These are phyloP conservation scores for Otocyon megalotis DNA, from an alignment of 2,113 vertebrate genomes.

Conservation along the genomic window DNA sequence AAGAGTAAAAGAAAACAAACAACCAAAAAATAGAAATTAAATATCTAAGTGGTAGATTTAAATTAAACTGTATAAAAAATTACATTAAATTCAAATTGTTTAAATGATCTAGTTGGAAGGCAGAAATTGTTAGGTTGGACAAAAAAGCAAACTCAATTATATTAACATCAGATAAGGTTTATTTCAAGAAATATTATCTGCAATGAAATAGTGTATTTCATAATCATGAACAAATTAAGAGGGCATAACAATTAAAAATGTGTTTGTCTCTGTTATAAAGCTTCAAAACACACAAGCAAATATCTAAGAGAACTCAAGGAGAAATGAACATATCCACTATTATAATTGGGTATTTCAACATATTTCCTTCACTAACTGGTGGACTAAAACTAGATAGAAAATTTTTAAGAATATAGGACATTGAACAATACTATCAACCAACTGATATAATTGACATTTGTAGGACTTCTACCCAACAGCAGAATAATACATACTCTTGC, in stretches of 20 bases:
- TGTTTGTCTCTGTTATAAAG: background rate
- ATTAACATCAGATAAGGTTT: background rate
- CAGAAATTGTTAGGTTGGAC: background rate
- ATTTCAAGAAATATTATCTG: background rate
- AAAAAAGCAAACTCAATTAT: background rate
- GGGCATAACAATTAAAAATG: background rate
- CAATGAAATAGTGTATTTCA: background rate
- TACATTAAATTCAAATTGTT: background rate
- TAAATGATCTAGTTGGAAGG: background rate
- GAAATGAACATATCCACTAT: background rate
- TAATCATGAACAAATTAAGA: background rate
- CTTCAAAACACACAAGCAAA: background rate
- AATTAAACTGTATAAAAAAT: background rate
- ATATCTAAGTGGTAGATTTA: background rate
- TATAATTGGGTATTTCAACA: background rate
- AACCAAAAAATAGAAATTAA: background rate
- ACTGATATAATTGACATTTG: background rate
- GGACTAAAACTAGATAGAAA: background rate
- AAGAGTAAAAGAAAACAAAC: constrained; percentile 25
- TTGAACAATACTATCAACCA: background rate
- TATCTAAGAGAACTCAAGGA: background rate
- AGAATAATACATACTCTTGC: background rate
- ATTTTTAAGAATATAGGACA: background rate
- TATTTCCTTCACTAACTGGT: background rate
- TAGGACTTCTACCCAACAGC: background rate